Conservation (phyloP, 2,113 vertebrate genomes). For the Paedocypris sp. region DNA sequence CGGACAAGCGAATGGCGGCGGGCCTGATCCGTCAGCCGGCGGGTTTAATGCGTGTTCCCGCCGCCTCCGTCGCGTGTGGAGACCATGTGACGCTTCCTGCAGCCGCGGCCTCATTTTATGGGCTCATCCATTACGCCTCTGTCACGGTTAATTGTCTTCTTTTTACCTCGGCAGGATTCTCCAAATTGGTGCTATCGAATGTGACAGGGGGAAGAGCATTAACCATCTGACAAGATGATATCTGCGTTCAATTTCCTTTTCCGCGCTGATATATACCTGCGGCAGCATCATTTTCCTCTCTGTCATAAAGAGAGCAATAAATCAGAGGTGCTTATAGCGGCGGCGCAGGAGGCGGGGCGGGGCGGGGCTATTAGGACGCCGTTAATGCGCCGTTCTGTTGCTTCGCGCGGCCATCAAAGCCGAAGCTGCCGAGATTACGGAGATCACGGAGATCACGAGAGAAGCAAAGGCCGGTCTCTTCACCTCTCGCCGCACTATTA, state of each 20-base stretch:
- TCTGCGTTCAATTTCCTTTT: constrained; percentile 99
- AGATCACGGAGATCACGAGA: constrained; percentile 99
- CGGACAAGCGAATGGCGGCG: too few relatives aligned
- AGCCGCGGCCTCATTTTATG: constrained; percentile 97
- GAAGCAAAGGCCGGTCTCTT: constrained; percentile 79
- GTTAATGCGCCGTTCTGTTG: constrained; percentile 99
- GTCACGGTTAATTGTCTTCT: constrained; percentile 99
- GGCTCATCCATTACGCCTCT: constrained; percentile 99
- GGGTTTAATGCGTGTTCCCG: constrained; percentile 80
- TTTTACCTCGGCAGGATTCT: constrained; percentile 99
- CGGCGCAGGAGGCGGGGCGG: constrained; percentile 74
- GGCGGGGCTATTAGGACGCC: constrained; percentile 98
- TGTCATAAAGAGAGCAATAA: constrained; percentile 99
- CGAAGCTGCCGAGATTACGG: constrained; percentile 97
- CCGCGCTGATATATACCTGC: constrained; percentile 99
- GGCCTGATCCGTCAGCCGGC: constrained; percentile 64
- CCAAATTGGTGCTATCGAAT: constrained; percentile 99
- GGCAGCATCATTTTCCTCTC: constrained; percentile 99
- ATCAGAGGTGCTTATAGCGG: constrained; percentile 99
- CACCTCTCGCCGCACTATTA: constrained; percentile 91
- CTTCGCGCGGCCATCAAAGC: constrained; percentile 99
- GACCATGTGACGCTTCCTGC: constrained; percentile 98
- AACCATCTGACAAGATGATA: constrained; percentile 99
- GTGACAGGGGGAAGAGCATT: constrained; percentile 99
- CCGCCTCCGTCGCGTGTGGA: constrained; percentile 93